Evolutionary conservation across 1,140 invertebrate species (phyloP), one percentile per base, ranked within the genome.

Genomic region (Elymnias hypermnestra): DNA sequence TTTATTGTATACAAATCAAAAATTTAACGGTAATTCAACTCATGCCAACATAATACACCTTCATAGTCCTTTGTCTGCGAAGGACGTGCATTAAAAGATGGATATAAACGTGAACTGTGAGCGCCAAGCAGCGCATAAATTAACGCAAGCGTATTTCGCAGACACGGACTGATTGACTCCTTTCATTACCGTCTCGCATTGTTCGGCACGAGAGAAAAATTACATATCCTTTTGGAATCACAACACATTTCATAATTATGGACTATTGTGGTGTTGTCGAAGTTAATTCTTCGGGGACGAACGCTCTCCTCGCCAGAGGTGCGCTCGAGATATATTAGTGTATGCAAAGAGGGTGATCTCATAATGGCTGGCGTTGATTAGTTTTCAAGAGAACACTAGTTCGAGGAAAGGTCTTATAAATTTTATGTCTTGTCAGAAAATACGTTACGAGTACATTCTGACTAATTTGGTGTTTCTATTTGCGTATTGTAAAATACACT

Each of bases 201-300:
- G 81, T 84, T 79, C 75, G 70, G 44, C 47, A 38, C 53, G 52
- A 57, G 63, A 79, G 79, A 82, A 81, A 81, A 82, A 82, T 84
- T 73, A 53, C 76, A 62, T 48, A 67, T 69, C 64, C 71, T 69
- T 66, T 67, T 53, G 56, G 64, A 79, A 81, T 81, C 69, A 77
- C 76, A 73, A 81, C 81, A 84, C 81, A 84, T 81, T 82, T 84
- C 81, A 84, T 83, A 84, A 84, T 84, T 82, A 84, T 84, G 77
- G 81, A 74, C 74, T 78, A 84, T 84, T 84, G 81, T 84, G 69
- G 66, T 56, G 65, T 70, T 74, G 79, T 81, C 66, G 59, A 63
- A 58, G 66, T 62, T 76, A 81, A 82, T 82, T 81, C 62, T 56
- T 55, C 53, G 55, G 54, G 54, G 65, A 70, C 67, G 58, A 61